Evolutionary conservation across 2,888 invertebrate species (phyloP).

Genomic region (Pelosia muscerda): DNA sequence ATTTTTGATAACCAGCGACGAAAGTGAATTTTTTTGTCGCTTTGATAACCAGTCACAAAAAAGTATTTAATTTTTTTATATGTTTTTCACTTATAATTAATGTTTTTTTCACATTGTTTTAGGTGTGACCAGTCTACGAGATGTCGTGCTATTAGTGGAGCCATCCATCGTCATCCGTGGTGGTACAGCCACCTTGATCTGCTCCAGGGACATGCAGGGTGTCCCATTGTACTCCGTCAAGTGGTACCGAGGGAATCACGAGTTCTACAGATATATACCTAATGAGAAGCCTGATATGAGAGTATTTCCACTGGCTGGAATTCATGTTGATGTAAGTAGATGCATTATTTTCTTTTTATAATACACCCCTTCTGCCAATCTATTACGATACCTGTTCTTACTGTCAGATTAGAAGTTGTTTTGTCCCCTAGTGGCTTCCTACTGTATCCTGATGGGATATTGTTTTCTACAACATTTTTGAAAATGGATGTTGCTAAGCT

Average conservation of each 20-base stretch:
- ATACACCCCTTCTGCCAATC: too few relatives aligned
- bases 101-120: conserved; percentile 40
- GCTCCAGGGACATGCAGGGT: conserved; percentile 92
- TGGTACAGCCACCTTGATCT: conserved; percentile 89
- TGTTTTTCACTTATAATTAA: background rate
- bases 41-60: too few relatives aligned
- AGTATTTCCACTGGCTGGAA: conserved; percentile 91
- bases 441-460: too few relatives aligned
- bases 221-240: conserved; percentile 93
- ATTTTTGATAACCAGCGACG: too few relatives aligned
- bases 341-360: too few relatives aligned
- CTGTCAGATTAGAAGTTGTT: too few relatives aligned
- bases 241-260: conserved; percentile 94
- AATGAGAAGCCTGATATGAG: conserved; percentile 91
- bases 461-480: too few relatives aligned
- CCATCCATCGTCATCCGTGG: conserved; percentile 90
- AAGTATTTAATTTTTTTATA: too few relatives aligned
- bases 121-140: conserved; percentile 89
- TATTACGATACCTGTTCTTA: background rate
- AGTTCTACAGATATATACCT: conserved; percentile 94
- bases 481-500: too few relatives aligned
- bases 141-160: conserved; percentile 90
- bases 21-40: too few relatives aligned
- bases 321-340: conserved; percentile 93
- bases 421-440: too few relatives aligned